Conservation (phyloP, 2,113 vertebrate species). For the Pimephales promelas region DNA sequence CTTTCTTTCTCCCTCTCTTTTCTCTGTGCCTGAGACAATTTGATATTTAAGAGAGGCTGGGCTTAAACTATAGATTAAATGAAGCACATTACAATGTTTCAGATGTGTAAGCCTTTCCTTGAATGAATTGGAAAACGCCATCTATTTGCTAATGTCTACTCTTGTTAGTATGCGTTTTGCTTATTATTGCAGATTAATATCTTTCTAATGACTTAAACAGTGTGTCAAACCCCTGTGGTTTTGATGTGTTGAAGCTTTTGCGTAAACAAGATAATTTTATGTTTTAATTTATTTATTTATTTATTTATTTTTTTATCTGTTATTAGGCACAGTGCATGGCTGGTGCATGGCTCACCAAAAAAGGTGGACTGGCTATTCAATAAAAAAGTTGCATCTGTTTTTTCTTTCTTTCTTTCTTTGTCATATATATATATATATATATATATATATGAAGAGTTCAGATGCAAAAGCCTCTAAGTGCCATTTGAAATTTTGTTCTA, state of each 20-base stretch:
- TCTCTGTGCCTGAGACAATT: slow-evolving; percentile 79
- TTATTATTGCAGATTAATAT: slow-evolving; percentile 62
- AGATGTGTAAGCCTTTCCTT: too few relatives aligned
- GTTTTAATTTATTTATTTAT: neutral
- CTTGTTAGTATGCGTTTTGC: slow-evolving; percentile 63
- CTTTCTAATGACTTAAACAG: slow-evolving; percentile 50
- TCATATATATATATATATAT: neutral
- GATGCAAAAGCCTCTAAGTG: too few relatives aligned
- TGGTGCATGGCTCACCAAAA: too few relatives aligned
- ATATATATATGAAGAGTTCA: too few relatives aligned
- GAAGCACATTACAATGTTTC: slow-evolving; percentile 68
- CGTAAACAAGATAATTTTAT: neutral
- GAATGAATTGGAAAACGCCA: slow-evolving; percentile 84
- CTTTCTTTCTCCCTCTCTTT: slow-evolving; percentile 55
- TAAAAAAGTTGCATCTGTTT: too few relatives aligned
- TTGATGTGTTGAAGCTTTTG: slow-evolving; percentile 16
- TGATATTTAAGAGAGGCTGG: slow-evolving; percentile 91
- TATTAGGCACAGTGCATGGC: neutral
- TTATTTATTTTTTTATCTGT: neutral
- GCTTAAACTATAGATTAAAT: slow-evolving; percentile 86
- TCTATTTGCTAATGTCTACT: slow-evolving; percentile 72
- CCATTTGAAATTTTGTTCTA: too few relatives aligned
- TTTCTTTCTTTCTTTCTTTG: too few relatives aligned
- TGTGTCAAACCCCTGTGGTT: slow-evolving; percentile 18
- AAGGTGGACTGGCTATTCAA: neutral